phyloP scores from a whole-genome alignment of 2,797 vertebrate species.

The Helarctos malayanus region DNA sequence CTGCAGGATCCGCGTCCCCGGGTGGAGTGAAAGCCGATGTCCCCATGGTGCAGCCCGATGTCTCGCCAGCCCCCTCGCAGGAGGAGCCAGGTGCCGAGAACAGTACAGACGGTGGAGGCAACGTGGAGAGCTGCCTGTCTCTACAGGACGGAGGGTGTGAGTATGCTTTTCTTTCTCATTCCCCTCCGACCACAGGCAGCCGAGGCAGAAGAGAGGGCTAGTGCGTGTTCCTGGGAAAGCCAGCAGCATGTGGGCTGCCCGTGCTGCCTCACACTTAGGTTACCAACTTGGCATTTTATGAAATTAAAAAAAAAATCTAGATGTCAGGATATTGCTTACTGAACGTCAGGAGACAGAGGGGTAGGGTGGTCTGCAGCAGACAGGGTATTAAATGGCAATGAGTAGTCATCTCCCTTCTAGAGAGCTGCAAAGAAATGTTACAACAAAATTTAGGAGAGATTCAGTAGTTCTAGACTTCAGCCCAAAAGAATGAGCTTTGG shows the following conservation, averaged over 20 bases:
- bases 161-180: conserved; percentile 83
- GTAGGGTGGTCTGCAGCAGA: background rate
- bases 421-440: background rate
- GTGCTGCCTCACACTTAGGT: background rate
- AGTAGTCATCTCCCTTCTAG: conserved; percentile 27
- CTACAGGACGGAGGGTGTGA: conserved; percentile 92
- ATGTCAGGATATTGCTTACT: background rate
- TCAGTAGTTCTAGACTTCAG: background rate
- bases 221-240: background rate
- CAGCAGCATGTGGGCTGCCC: background rate
- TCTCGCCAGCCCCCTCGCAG: conserved; percentile 80
- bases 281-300: background rate
- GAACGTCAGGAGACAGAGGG: background rate
- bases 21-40: conserved; percentile 87
- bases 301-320: background rate
- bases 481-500: background rate
- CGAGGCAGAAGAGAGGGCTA: background rate
- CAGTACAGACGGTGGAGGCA: conserved; percentile 88
- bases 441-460: background rate
- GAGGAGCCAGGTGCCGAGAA: conserved; percentile 87
- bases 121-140: conserved; percentile 87
- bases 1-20: conserved; percentile 87
- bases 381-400: background rate
- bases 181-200: conserved; percentile 22
- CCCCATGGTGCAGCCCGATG: conserved; percentile 86